Evolutionary conservation across 23 tunicate genomes (phyloP).

Genomic region (Styela clava): DNA sequence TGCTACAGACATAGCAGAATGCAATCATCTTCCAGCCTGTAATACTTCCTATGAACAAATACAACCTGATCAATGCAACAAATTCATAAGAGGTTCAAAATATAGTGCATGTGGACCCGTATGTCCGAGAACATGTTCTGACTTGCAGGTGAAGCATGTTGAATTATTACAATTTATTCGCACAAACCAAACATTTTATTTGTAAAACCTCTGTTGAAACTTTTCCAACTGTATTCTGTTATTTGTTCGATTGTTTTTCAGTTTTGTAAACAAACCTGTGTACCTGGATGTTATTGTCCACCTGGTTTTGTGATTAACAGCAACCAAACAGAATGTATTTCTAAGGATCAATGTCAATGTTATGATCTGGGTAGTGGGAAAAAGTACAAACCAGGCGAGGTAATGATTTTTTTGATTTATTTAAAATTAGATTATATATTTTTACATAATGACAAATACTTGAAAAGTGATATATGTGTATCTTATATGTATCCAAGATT

Average conservation of each 20-base stretch:
- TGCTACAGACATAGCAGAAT: not conserved
- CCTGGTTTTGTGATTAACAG: constrained; percentile 12
- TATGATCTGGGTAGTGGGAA: not conserved
- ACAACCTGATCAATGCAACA: not conserved
- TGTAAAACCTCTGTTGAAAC: too few relatives aligned
- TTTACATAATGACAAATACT: too few relatives aligned
- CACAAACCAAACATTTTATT: not conserved
- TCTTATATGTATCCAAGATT: too few relatives aligned
- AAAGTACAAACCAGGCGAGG: constrained; percentile 1
- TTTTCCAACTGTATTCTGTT: too few relatives aligned
- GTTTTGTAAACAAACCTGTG: constrained; percentile 18
- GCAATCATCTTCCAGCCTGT: not conserved
- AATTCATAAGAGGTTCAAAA: not conserved
- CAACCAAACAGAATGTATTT: not conserved
- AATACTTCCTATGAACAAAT: not conserved
- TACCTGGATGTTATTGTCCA: constrained; percentile 32
- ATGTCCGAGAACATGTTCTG: constrained; percentile 25
- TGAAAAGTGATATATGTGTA: too few relatives aligned
- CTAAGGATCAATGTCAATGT: not conserved
- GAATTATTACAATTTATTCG: not conserved
- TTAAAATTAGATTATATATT: not conserved
- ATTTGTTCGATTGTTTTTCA: too few relatives aligned
- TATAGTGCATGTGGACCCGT: constrained; percentile 27
- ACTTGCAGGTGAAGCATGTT: constrained; percentile 2
- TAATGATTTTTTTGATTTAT: not conserved